Conservation (phyloP, 2,113 vertebrate genomes). For the Illadopsis cleaveri region DNA sequence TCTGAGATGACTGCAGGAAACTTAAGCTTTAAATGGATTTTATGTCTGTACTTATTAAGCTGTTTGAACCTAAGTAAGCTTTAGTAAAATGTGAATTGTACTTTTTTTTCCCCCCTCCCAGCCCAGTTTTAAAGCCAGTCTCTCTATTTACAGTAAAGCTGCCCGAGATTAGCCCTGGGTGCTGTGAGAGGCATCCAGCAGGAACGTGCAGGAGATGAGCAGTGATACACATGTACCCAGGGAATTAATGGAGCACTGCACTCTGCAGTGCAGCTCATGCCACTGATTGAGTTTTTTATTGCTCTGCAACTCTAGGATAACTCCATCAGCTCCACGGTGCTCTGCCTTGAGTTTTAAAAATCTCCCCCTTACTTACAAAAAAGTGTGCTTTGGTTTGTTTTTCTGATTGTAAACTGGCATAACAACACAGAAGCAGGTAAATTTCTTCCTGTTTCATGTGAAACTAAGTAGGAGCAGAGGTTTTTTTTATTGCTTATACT, state of each 20-base stretch:
- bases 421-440: background rate
- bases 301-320: background rate
- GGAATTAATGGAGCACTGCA: background rate
- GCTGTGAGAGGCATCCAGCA: background rate
- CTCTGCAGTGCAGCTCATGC: background rate
- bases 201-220: background rate
- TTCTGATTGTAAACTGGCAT: background rate
- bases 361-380: background rate
- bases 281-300: background rate
- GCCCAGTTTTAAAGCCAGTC: background rate
- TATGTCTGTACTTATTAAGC: background rate
- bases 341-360: background rate
- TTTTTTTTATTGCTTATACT: background rate
- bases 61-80: background rate
- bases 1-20: background rate
- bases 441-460: background rate
- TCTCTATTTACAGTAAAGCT: background rate
- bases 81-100: background rate
- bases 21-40: background rate
- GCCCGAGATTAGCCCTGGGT: background rate
- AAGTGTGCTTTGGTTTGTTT: background rate
- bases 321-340: background rate
- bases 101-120: rapidly evolving
- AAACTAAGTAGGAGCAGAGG: background rate
- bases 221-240: background rate